A percentile compares a stretch with the other conserved stretches of the same genome.
Conservation (phyloP, 2,113 vertebrate genomes). For the Columba livia region DNA sequence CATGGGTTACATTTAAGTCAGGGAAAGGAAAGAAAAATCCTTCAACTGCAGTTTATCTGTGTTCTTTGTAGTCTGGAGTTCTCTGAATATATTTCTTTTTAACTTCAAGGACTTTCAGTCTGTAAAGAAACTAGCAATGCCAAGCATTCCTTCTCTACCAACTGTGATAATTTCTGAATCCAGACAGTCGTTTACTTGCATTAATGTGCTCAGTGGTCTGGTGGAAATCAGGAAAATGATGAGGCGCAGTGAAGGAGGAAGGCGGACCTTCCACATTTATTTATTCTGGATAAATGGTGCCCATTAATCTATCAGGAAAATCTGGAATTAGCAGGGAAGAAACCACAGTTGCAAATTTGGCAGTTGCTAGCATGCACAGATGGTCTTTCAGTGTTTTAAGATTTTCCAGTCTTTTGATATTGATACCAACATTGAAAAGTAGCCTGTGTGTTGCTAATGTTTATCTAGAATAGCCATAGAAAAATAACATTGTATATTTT, state of each 20-base stretch:
- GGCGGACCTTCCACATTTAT: conserved; percentile 31
- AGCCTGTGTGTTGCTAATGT: conserved; percentile 1
- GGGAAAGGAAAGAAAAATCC: conserved; percentile 24
- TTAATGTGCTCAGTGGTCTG: conserved; percentile 42
- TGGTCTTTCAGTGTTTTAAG: conserved; percentile 58
- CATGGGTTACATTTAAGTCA: neutral
- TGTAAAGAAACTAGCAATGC: conserved; percentile 33
- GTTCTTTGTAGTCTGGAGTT: conserved; percentile 24
- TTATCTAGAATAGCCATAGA: conserved; percentile 44
- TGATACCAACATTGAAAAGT: conserved; percentile 67
- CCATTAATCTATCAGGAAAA: conserved; percentile 71
- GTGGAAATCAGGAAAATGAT: conserved; percentile 40
- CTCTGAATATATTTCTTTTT: conserved; percentile 8
- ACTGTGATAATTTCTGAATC: conserved; percentile 42
- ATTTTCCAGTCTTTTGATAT: conserved; percentile 73
- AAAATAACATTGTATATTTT: conserved; percentile 45
- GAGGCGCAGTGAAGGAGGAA: conserved; percentile 19
- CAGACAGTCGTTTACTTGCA: conserved; percentile 44
- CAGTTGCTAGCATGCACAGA: conserved; percentile 52
- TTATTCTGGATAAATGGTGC: conserved; percentile 58
- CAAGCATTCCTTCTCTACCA: conserved; percentile 6
- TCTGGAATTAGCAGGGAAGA: conserved; percentile 68
- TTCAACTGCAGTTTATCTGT: conserved; percentile 38
- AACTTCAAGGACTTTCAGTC: conserved; percentile 29
- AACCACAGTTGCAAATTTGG: conserved; percentile 63